Conservation (phyloP, 2,797 vertebrate genomes). For the Pelodytes ibericus region DNA sequence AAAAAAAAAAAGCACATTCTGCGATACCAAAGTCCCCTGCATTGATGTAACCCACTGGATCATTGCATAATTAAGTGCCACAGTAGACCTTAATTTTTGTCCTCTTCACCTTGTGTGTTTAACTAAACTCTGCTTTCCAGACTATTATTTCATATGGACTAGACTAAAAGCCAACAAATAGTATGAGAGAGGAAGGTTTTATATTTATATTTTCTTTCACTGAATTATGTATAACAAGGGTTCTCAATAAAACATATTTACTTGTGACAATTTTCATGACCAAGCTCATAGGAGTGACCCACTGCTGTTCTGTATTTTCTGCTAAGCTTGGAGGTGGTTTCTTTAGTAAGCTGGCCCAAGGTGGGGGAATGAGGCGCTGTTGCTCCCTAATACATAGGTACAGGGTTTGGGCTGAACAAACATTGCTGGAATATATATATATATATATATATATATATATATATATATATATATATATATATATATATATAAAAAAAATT, state of each 20-base stretch:
- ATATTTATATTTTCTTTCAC: constrained; percentile 60
- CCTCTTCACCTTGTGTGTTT: constrained; percentile 58
- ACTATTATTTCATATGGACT: constrained; percentile 68
- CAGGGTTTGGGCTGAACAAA: too few relatives aligned
- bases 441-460: too few relatives aligned
- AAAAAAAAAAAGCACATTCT: constrained; percentile 25
- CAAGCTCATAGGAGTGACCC: too few relatives aligned
- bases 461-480: too few relatives aligned
- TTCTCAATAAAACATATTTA: constrained; percentile 65
- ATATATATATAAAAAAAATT: too few relatives aligned
- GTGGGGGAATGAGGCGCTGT: too few relatives aligned
- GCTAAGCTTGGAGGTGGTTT: too few relatives aligned
- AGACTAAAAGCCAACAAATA: constrained; percentile 61
- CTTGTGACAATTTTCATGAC: too few relatives aligned
- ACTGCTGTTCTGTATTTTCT: too few relatives aligned
- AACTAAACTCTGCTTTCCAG: constrained; percentile 57
- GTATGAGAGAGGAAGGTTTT: constrained; percentile 61
- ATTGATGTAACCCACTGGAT: constrained; percentile 67
- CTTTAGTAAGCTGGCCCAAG: too few relatives aligned
- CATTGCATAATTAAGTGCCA: constrained; percentile 63
- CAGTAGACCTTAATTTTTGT: constrained; percentile 59
- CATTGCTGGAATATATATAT: too few relatives aligned
- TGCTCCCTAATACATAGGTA: too few relatives aligned
- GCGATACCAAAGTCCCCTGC: constrained; percentile 51
- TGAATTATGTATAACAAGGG: constrained; percentile 67